A percentile compares a stretch with the other conserved stretches of the same genome.
phyloP scores from a whole-genome alignment of 1,140 invertebrate genomes.

The Manduca sexta region DNA sequence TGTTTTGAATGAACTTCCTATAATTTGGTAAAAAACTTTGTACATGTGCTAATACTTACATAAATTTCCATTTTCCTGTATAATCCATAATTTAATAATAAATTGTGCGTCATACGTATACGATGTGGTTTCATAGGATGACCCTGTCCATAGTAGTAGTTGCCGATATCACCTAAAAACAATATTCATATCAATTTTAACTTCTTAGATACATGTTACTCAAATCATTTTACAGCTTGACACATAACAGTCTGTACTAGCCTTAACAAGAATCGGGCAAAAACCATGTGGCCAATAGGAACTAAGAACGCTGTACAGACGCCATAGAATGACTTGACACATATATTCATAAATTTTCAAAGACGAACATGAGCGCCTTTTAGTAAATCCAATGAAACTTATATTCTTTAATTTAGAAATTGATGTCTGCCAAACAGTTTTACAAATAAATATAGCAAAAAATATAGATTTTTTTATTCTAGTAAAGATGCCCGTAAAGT shows the following conservation, averaged over 20 bases:
- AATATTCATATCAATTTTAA: slow-evolving; percentile 36
- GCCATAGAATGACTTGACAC: slow-evolving; percentile 33
- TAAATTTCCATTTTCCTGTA: slow-evolving; percentile 99
- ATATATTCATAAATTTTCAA: slow-evolving; percentile 42
- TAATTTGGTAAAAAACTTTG: too few relatives aligned
- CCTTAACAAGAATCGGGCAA: slow-evolving; percentile 34
- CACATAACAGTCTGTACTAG: slow-evolving; percentile 53
- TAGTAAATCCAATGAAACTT: too few relatives aligned
- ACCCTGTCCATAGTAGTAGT: slow-evolving; percentile 99
- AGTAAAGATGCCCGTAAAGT: not conserved
- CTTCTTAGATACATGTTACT: slow-evolving; percentile 51
- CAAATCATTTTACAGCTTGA: slow-evolving; percentile 56
- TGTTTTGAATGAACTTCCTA: too few relatives aligned
- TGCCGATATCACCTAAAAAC: slow-evolving; percentile 94
- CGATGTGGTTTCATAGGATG: slow-evolving; percentile 99
- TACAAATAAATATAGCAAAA: not conserved
- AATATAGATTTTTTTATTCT: not conserved
- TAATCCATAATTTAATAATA: slow-evolving; percentile 98
- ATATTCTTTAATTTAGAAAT: too few relatives aligned
- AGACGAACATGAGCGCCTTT: slow-evolving; percentile 26
- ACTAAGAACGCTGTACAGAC: slow-evolving; percentile 46
- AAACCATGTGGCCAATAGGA: slow-evolving; percentile 43
- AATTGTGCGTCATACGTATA: slow-evolving; percentile 99
- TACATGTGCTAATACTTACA: slow-evolving; percentile 79
- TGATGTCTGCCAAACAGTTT: not conserved